Evolutionary conservation across 2,888 invertebrate genomes (phyloP).

Genomic region (Malacosoma neustria): DNA sequence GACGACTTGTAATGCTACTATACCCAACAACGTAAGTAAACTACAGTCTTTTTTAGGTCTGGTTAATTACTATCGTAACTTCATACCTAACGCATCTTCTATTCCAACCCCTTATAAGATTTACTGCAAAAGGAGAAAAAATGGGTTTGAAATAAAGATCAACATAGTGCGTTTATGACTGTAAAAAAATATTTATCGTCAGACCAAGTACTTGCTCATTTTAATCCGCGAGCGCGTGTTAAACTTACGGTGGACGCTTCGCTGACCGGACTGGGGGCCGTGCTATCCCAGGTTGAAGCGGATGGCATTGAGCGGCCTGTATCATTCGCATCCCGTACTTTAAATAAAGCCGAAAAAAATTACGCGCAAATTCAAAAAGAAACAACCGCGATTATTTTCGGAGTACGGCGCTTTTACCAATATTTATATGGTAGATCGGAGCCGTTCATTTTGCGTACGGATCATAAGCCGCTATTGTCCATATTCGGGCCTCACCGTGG

Average conservation of each 20-base stretch:
- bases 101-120: constrained; percentile 7
- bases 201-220: constrained; percentile 10
- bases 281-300: constrained; percentile 1
- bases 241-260: constrained; percentile 18
- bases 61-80: not conserved
- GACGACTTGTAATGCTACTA: no score
- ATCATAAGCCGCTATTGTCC: constrained; percentile 10
- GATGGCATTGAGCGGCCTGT: constrained; percentile 2
- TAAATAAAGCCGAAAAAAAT: constrained; percentile 2
- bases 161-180: constrained; percentile 5
- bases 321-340: constrained; percentile 5
- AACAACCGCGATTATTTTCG: constrained; percentile 1
- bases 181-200: constrained; percentile 6
- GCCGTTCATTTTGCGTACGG: constrained; percentile 13
- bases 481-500: constrained; percentile 7
- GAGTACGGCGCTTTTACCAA: constrained; percentile 12
- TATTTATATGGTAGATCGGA: constrained; percentile 12
- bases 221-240: constrained; percentile 8
- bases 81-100: not conserved
- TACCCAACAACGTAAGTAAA: constrained; percentile 5
- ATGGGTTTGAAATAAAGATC: constrained; percentile 8
- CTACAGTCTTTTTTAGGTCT: constrained; percentile 15
- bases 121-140: constrained; percentile 10
- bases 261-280: constrained; percentile 1
- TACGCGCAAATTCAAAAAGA: not conserved